Evolutionary conservation across 64 coral and sea anemone species (phyloP).

Genomic region (Trachythela sp.): DNA sequence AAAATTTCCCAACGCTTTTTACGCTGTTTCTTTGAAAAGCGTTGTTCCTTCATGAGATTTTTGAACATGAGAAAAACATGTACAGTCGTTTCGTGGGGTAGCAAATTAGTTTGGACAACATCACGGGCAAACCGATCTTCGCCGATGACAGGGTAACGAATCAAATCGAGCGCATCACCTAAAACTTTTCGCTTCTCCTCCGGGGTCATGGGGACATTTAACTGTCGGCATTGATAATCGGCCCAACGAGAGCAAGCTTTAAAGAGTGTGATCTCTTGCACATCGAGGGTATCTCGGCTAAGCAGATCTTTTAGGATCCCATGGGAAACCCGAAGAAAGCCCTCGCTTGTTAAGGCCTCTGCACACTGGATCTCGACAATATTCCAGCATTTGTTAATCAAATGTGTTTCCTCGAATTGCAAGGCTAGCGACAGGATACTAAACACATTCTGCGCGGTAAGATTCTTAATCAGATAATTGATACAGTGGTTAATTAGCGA

Average conservation of each 20-base stretch:
- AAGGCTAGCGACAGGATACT: not conserved
- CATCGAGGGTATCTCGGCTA: not conserved
- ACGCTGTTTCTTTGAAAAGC: constrained; percentile 8
- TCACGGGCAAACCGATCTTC: constrained; percentile 7
- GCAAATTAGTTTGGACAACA: constrained; percentile 6
- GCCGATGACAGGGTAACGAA: constrained; percentile 4
- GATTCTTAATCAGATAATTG: constrained; percentile 12
- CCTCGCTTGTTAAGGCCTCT: not conserved
- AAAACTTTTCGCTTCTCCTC: constrained; percentile 8
- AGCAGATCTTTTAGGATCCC: not conserved
- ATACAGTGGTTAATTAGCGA: not conserved
- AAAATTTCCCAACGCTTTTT: constrained; percentile 21
- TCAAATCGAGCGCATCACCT: not conserved
- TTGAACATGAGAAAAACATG: constrained; percentile 15
- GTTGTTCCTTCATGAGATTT: constrained; percentile 11
- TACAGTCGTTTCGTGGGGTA: not conserved
- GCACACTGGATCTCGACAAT: constrained; percentile 4
- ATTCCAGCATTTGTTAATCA: constrained; percentile 11
- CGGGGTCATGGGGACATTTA: not conserved
- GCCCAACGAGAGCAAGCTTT: constrained; percentile 14
- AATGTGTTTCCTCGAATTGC: not conserved
- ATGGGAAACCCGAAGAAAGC: not conserved
- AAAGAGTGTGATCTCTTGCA: not conserved
- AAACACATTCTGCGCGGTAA: constrained; percentile 4
- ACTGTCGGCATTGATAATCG: not conserved